Base-by-base conservation (phyloP, 2,797 vertebrate species). In the Spinibarbus caldwelli region DNA sequence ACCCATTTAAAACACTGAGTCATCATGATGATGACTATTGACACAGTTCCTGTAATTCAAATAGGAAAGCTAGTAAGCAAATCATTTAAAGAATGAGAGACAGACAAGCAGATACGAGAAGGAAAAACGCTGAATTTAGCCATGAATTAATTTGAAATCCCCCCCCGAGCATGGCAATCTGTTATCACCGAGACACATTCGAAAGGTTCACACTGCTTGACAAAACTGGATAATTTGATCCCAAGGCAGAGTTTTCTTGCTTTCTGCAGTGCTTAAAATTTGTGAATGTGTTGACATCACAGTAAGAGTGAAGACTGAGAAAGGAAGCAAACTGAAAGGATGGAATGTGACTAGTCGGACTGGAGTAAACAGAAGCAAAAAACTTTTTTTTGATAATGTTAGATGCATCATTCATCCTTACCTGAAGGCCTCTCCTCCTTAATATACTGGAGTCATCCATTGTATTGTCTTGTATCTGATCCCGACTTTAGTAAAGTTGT, bases 371-470 rank as follows among this genome's bases (percentile, higher is more conserved):
- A 34, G 4, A 19, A 80, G 19, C n/a, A 81, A 70, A 70, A 19
- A n/a, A n/a, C n/a, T n/a, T n/a, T 9, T 9, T 41, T 36, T 31
- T 29, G 31, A 84, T 78, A 17, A 67, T 66, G 62, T 29, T 31
- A 23, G 12, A 76, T 9, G 36, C 11, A 43, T 41, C 21, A 45
- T 45, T 14, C 12, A 81, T 89, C 88, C 96, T 95, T 94, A 97
- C 96, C 96, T 97, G 96, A 89, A 97, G 93, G 85, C 96, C 96
- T 87, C 96, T 95, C 86, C 96, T 94, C 88, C 95, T 94, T 70
- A 97, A 91, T 90, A 97, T 96, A 91, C 96, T 96, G 45, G 96
- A 96, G 92, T 97, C 96, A 91, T 96, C 96, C 96, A 97, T 97
- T 80, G 36, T 89, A 66, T 14, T 3, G 62, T 59, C 29, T 70